Evolutionary conservation across 2,888 invertebrate species (phyloP).

Genomic region (Fissipunctia ypsillon): DNA sequence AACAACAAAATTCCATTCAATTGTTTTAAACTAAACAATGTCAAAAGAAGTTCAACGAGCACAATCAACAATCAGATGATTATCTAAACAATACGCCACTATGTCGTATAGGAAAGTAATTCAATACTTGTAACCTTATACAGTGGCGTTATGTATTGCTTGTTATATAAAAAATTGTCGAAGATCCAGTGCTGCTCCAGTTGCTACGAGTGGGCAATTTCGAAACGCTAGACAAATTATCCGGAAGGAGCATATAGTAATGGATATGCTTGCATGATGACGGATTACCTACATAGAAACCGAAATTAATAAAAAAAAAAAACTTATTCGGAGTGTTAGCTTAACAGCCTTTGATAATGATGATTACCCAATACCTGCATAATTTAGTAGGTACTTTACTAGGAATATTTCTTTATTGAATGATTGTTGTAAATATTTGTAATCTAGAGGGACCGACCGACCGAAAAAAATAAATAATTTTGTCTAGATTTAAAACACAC

Average conservation of each 20-base stretch:
- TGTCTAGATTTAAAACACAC: not conserved
- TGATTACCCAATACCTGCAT: not conserved
- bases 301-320: too few species aligned
- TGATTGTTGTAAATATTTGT: not conserved
- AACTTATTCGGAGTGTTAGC: not conserved
- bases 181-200: slow-evolving; percentile 52
- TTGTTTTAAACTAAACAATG: too few species aligned
- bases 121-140: slow-evolving; percentile 62
- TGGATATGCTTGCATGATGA: slow-evolving; percentile 24
- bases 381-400: too few species aligned
- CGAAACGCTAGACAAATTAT: slow-evolving; percentile 25
- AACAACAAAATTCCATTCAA: too few species aligned
- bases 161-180: slow-evolving; percentile 53
- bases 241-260: not conserved
- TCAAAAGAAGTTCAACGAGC: too few species aligned
- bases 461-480: not conserved
- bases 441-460: not conserved
- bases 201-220: slow-evolving; percentile 19
- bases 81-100: slow-evolving; percentile 29
- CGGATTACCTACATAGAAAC: not conserved
- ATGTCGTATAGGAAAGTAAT: slow-evolving; percentile 65
- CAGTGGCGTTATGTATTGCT: slow-evolving; percentile 38
- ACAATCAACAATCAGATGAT: too few species aligned
- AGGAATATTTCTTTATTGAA: not conserved
- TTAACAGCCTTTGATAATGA: not conserved